Conservation (phyloP, 2,797 vertebrate genomes). For the Artibeus jamaicensis region DNA sequence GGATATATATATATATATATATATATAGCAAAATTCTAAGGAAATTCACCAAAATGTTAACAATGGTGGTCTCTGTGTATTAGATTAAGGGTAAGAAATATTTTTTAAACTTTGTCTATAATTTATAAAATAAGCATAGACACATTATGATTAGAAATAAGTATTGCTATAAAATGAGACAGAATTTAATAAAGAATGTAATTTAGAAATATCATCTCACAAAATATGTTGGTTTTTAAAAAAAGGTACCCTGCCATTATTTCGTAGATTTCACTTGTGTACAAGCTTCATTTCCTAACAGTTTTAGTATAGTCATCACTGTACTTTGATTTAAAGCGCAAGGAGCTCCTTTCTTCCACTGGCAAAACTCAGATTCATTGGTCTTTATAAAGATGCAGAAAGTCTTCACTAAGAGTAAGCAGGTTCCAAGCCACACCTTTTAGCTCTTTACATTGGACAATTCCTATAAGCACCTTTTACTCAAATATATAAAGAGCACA, state of each 20-base stretch:
- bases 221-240: not conserved
- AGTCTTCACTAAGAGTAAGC: not conserved
- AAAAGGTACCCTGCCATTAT: not conserved
- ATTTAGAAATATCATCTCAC: not conserved
- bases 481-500: not conserved
- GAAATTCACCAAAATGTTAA: constrained; percentile 38
- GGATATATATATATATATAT: not conserved
- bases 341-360: not conserved
- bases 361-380: not conserved
- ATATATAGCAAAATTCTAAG: not conserved
- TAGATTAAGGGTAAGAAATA: not conserved
- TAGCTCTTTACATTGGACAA: not conserved
- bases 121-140: constrained; percentile 19
- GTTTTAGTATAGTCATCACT: not conserved
- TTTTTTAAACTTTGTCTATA: not conserved
- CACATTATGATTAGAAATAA: not conserved
- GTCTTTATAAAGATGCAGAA: not conserved
- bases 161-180: constrained; percentile 7
- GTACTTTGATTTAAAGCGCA: not conserved
- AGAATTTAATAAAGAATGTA: not conserved
- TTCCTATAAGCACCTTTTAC: not conserved
- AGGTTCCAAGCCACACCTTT: not conserved
- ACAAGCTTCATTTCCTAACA: not conserved
- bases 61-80: not conserved
- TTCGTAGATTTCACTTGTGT: not conserved